Evolutionary conservation across 2,888 invertebrate species (phyloP).

Genomic region (Drosophila paramelanica): DNA sequence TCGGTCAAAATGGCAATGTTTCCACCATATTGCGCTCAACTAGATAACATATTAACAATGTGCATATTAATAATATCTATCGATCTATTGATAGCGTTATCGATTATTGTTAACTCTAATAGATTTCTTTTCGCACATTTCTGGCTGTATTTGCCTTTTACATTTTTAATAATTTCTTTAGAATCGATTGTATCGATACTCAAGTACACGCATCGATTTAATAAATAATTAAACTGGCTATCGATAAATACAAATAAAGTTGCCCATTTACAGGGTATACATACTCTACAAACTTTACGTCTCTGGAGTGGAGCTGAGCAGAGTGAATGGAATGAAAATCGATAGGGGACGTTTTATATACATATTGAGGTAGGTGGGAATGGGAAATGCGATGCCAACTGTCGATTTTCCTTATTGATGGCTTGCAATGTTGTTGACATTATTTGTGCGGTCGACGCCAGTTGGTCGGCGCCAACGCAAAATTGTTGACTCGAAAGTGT

Average conservation of each 20-base stretch:
- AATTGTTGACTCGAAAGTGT: slow-evolving; percentile 63
- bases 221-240: no score
- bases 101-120: no score
- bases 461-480: slow-evolving; percentile 73
- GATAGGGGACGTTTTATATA: background rate
- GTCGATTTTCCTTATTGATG: slow-evolving; percentile 65
- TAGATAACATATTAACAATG: background rate
- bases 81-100: background rate
- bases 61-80: background rate
- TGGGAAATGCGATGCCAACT: slow-evolving; percentile 52
- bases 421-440: slow-evolving; percentile 74
- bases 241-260: no score
- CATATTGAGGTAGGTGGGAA: background rate
- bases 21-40: background rate
- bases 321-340: slow-evolving; percentile 1
- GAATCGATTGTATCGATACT: no score
- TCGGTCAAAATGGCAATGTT: background rate
- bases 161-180: no score
- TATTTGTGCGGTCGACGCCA: slow-evolving; percentile 71
- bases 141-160: no score
- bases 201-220: no score
- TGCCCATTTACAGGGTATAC: background rate
- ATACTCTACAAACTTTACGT: slow-evolving; percentile 16
- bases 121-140: no score
- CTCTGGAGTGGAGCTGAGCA: slow-evolving; percentile 4